phyloP scores from a whole-genome alignment of 2,113 vertebrate species.

The Athene cunicularia region DNA sequence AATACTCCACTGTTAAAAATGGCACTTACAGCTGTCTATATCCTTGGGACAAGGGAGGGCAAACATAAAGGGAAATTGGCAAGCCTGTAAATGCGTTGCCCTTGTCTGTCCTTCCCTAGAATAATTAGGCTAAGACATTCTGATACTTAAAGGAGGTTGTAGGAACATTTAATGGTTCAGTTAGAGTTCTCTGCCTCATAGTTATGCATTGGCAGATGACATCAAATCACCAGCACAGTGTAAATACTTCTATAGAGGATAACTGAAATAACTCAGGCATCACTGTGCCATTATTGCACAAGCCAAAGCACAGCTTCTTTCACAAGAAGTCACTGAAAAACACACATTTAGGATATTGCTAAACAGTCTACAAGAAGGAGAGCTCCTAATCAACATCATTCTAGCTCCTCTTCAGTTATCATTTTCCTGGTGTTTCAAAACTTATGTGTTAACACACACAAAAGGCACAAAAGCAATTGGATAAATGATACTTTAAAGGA shows the following conservation, averaged over 20 bases:
- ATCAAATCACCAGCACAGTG: not conserved
- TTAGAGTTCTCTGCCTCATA: slow-evolving; percentile 7
- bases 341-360: not conserved
- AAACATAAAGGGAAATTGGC: slow-evolving; percentile 5
- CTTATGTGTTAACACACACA: not conserved
- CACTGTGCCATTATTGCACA: not conserved
- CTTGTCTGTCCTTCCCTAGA: slow-evolving; percentile 26
- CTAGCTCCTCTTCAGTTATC: not conserved
- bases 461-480: not conserved
- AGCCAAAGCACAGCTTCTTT: not conserved
- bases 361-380: not conserved
- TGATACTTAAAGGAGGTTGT: not conserved
- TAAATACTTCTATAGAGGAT: not conserved
- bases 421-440: not conserved
- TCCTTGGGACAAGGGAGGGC: not conserved
- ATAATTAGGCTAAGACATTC: slow-evolving; percentile 25
- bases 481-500: not conserved
- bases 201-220: not conserved
- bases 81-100: not conserved
- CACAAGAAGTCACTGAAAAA: not conserved
- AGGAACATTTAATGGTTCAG: slow-evolving; percentile 32
- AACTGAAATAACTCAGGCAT: not conserved
- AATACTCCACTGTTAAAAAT: not conserved
- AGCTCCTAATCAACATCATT: not conserved
- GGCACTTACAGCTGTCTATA: not conserved